phyloP scores from a whole-genome alignment of 1,140 invertebrate genomes.

The Cydia amplana region DNA sequence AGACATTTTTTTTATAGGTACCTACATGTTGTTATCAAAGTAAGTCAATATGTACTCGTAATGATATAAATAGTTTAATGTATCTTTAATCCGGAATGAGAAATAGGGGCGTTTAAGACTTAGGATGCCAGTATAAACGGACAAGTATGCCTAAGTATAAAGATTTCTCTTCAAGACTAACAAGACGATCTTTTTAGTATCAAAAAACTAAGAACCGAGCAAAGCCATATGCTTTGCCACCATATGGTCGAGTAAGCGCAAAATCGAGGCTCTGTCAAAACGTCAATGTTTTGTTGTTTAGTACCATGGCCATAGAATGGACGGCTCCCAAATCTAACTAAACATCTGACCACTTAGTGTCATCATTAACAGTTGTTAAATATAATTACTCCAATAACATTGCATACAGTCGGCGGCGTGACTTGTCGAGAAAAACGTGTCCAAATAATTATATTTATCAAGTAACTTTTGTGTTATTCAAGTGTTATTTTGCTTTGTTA shows the following conservation, averaged over 20 bases:
- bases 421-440: slow-evolving; percentile 3
- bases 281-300: neutral
- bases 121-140: too few species aligned
- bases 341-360: slow-evolving; percentile 17
- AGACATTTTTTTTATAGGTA: too few species aligned
- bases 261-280: neutral
- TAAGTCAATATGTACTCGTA: too few species aligned
- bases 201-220: too few species aligned
- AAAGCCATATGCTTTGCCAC: too few species aligned
- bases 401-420: neutral
- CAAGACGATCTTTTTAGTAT: too few species aligned
- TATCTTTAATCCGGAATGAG: too few species aligned
- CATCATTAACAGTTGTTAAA: slow-evolving; percentile 20
- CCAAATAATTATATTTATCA: neutral
- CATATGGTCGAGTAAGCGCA: neutral
- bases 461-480: neutral
- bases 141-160: too few species aligned
- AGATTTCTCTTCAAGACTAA: too few species aligned
- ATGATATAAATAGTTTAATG: too few species aligned
- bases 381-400: slow-evolving; percentile 13
- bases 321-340: neutral
- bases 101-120: too few species aligned
- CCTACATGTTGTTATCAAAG: too few species aligned
- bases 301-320: neutral
- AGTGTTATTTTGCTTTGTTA: neutral